Conservation (phyloP, 2,113 vertebrate species). For the Pica pica region DNA sequence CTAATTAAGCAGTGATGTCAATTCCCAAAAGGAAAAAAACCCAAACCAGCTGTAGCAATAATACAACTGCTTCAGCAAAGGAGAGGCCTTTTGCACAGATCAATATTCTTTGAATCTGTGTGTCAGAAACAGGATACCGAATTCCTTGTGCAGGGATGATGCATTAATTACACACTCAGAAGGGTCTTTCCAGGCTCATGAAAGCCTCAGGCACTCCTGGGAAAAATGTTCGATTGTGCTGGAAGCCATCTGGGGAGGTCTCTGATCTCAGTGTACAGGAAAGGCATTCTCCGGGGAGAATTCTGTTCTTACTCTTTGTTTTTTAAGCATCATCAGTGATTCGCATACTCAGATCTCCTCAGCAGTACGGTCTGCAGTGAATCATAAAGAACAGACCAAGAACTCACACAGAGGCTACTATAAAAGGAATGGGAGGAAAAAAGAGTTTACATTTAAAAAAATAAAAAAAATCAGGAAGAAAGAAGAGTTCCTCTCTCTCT, state of each 20-base stretch:
- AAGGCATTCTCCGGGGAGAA: background rate
- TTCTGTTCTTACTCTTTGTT: background rate
- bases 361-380: background rate
- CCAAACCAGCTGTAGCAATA: constrained; percentile 42
- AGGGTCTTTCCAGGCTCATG: background rate
- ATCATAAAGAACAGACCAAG: background rate
- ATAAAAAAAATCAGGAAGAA: background rate
- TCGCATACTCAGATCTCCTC: background rate
- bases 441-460: background rate
- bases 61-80: constrained; percentile 9
- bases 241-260: background rate
- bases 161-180: constrained; percentile 51
- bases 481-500: background rate
- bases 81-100: background rate
- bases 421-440: background rate
- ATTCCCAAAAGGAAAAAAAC: constrained; percentile 4
- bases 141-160: background rate
- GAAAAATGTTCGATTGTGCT: background rate
- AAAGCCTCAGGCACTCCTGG: background rate
- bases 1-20: constrained; percentile 46
- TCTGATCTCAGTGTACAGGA: background rate
- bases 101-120: background rate
- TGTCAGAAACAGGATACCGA: constrained; percentile 43
- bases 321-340: background rate
- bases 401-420: background rate